These are phyloP conservation scores for Teleogryllus oceanicus DNA, from an alignment of 2,888 invertebrate species.

Conservation along the genomic window DNA sequence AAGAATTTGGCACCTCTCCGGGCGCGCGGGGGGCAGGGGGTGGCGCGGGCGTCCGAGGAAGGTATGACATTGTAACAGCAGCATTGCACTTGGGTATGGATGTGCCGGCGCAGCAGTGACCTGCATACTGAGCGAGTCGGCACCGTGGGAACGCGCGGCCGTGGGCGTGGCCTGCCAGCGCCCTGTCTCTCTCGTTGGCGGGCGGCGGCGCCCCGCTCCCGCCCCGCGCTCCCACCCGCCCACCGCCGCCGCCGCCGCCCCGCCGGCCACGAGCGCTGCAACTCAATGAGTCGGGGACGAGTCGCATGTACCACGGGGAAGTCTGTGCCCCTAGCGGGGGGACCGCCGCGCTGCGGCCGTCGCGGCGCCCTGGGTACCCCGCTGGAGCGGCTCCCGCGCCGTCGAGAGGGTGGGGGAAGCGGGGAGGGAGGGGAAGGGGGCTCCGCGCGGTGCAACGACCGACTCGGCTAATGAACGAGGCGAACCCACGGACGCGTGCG, in stretches of 20 bases:
- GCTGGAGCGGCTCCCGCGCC: background rate
- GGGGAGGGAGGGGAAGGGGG: background rate
- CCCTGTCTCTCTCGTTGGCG: background rate
- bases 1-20: background rate
- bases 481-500: background rate
- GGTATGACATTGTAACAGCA: conserved; percentile 38
- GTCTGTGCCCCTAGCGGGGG: background rate
- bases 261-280: conserved; percentile 34
- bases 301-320: background rate
- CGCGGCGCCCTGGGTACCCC: background rate
- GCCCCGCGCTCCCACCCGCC: background rate
- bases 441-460: background rate
- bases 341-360: background rate
- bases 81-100: conserved; percentile 26
- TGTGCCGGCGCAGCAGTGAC: conserved; percentile 45
- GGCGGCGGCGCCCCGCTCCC: background rate
- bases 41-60: conserved; percentile 42
- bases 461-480: conserved; percentile 11
- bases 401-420: background rate
- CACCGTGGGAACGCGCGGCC: conserved; percentile 49
- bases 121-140: conserved; percentile 61
- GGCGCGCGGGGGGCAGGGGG: conserved; percentile 30
- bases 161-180: conserved; percentile 46
- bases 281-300: conserved; percentile 33
- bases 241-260: conserved; percentile 34